Conservation (phyloP, 2,797 vertebrate genomes). For the Hylomyscus alleni region DNA sequence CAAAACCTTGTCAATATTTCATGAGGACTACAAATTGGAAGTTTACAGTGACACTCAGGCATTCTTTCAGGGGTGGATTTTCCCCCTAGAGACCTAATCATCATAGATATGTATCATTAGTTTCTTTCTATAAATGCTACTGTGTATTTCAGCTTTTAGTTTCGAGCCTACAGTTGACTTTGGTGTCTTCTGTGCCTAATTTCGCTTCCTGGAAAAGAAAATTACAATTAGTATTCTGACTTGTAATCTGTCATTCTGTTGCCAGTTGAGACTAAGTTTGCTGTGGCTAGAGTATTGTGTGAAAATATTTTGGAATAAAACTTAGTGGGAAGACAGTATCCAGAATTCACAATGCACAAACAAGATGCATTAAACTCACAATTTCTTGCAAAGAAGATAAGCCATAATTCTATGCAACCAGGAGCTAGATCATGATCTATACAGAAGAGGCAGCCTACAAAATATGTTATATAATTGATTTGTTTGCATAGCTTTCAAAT, state of each 20-base stretch:
- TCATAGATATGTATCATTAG: conserved; percentile 26
- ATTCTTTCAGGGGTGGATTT: conserved; percentile 20
- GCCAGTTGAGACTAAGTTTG: conserved; percentile 65
- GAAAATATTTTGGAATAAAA: conserved; percentile 71
- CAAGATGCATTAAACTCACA: not conserved
- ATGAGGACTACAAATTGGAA: not conserved
- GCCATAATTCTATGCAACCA: not conserved
- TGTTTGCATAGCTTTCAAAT: conserved; percentile 37
- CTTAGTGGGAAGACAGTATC: conserved; percentile 39
- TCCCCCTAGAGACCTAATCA: conserved; percentile 8
- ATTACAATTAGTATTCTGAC: conserved; percentile 69
- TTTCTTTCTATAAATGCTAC: conserved; percentile 40
- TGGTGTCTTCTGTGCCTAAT: conserved; percentile 26
- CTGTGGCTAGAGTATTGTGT: conserved; percentile 74
- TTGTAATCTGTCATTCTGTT: conserved; percentile 62
- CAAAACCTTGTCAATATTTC: conserved; percentile 54
- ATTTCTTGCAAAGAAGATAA: not conserved
- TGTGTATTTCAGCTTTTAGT: conserved; percentile 33
- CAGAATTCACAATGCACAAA: not conserved
- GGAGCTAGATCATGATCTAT: not conserved
- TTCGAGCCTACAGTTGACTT: conserved; percentile 66
- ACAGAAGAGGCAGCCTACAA: not conserved
- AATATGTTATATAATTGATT: not conserved
- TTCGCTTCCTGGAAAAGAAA: conserved; percentile 40
- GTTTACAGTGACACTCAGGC: conserved; percentile 14